A percentile compares a stretch with the other conserved stretches of the same genome.
phyloP scores from a whole-genome alignment of 1,140 invertebrate genomes.

The Diabrotica undecimpunctata region DNA sequence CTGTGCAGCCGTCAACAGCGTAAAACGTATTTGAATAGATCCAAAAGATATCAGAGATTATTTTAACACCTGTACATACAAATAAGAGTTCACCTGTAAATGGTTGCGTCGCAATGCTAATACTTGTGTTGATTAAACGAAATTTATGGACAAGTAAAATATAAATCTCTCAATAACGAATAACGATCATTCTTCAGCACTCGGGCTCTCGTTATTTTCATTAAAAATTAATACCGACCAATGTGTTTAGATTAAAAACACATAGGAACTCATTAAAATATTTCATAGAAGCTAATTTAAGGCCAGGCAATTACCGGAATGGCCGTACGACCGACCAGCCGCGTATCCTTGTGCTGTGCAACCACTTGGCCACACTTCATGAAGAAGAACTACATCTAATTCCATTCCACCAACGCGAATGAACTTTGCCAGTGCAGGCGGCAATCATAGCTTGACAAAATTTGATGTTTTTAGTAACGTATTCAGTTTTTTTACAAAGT shows the following conservation, averaged over 20 bases:
- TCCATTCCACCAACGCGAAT: constrained; percentile 30
- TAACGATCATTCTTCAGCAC: constrained; percentile 5
- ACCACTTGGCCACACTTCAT: constrained; percentile 18
- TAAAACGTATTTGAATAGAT: too few species aligned
- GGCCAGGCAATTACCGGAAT: constrained; percentile 31
- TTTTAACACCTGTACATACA: too few species aligned
- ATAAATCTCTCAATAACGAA: constrained; percentile 19
- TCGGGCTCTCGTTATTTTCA: constrained; percentile 22
- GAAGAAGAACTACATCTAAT: constrained; percentile 20
- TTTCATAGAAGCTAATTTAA: constrained; percentile 41
- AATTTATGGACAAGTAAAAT: not conserved
- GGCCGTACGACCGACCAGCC: not conserved
- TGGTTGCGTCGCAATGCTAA: too few species aligned
- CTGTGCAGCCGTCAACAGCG: too few species aligned
- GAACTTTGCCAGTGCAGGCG: not conserved
- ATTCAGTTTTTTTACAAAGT: too few species aligned
- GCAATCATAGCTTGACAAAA: too few species aligned
- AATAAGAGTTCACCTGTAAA: too few species aligned
- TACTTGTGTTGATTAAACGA: too few species aligned
- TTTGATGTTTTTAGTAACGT: too few species aligned
- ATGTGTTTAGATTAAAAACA: constrained; percentile 29
- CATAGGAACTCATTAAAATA: constrained; percentile 41
- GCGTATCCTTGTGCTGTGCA: constrained; percentile 11
- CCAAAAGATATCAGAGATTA: too few species aligned
- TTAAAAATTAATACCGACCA: constrained; percentile 19